Conservation (phyloP, 2,888 invertebrate genomes). For the Caenorhabditis parvicauda region DNA sequence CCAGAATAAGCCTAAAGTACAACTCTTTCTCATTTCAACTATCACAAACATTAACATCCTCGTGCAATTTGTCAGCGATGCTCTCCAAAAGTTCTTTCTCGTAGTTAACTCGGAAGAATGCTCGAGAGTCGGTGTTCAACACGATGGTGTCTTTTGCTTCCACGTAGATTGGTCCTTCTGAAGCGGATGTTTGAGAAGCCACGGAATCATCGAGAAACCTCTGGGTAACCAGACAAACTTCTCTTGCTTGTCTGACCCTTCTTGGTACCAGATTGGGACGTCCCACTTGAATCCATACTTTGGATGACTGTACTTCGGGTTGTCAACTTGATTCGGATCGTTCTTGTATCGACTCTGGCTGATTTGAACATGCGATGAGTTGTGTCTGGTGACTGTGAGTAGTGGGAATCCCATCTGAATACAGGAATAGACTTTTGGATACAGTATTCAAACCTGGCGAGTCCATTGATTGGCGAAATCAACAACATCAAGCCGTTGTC, state of each 20-base stretch:
- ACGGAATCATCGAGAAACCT: too few relatives aligned
- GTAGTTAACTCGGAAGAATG: constrained; percentile 5
- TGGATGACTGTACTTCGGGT: constrained; percentile 31
- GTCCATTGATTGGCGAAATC: constrained; percentile 79
- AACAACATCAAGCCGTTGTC: constrained; percentile 53
- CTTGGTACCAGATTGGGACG: constrained; percentile 65
- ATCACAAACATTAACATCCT: too few relatives aligned
- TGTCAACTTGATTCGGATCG: constrained; percentile 26
- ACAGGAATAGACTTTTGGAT: too few relatives aligned
- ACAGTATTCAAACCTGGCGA: constrained; percentile 68
- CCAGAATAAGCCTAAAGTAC: constrained; percentile 12
- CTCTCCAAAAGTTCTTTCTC: constrained; percentile 4
- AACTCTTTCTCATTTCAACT: neutral
- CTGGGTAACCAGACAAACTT: too few relatives aligned
- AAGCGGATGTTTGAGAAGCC: too few relatives aligned
- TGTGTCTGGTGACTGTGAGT: constrained; percentile 29
- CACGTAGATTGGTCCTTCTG: neutral
- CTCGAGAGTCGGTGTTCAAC: constrained; percentile 6
- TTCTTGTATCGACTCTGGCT: constrained; percentile 46
- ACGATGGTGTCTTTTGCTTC: constrained; percentile 9
- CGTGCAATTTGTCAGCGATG: constrained; percentile 4
- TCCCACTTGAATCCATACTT: constrained; percentile 43
- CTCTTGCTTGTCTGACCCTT: too few relatives aligned
- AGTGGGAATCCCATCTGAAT: constrained; percentile 37
- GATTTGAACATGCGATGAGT: constrained; percentile 27